Percentiles rank a stretch among this genome's conserved stretches.
These are phyloP conservation scores for Talpa occidentalis DNA, from an alignment of 2,113 vertebrate genomes.

Conservation along the genomic window DNA sequence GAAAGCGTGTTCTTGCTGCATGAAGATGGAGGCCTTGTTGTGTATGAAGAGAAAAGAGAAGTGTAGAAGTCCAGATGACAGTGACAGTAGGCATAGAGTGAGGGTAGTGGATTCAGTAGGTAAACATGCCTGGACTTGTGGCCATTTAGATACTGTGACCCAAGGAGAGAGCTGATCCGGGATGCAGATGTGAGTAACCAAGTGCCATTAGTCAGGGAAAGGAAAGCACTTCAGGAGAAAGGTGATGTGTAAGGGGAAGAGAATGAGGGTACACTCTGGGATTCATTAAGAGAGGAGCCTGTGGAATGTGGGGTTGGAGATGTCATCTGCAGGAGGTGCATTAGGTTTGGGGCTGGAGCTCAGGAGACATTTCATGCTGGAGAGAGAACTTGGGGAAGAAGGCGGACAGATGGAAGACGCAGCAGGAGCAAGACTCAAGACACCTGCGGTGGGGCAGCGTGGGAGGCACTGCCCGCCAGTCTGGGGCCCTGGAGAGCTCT, in stretches of 20 bases:
- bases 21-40: background rate
- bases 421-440: background rate
- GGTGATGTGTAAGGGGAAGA: background rate
- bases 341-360: background rate
- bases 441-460: background rate
- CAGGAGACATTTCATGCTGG: background rate
- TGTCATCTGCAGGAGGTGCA: background rate
- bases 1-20: background rate
- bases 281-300: background rate
- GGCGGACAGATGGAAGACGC: background rate
- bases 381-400: background rate
- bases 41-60: background rate
- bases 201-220: background rate
- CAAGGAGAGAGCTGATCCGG: background rate
- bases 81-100: background rate
- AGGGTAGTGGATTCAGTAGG: background rate
- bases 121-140: background rate
- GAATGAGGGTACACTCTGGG: background rate
- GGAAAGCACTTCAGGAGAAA: background rate
- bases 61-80: background rate
- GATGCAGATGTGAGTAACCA: background rate
- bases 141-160: background rate
- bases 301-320: background rate
- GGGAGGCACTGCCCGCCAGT: too few relatives aligned
- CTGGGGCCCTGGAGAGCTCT: too few relatives aligned